Base-by-base conservation (phyloP, 30 jellyfish, hydroid and myxozoan species). In the Aurelia sp. region DNA sequence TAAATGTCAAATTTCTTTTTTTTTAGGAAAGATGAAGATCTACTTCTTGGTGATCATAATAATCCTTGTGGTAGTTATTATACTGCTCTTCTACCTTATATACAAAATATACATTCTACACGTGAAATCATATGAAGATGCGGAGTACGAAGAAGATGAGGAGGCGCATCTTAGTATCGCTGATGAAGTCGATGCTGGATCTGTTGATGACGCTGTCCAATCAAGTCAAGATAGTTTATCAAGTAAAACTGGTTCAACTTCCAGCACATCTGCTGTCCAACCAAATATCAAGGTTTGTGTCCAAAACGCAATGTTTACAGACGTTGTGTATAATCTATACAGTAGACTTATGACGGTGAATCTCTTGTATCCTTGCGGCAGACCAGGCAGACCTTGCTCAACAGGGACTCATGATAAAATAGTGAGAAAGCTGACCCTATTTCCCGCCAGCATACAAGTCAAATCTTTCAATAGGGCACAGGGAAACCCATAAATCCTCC, bases 21-120 rank as follows among this genome's bases (percentile, higher is more conserved):
- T 82, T 82, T 55, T 83, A 71, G 87, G 38, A 19, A 91, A 44
- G 59, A 92, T 92, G 98, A 92, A 92, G 69, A 55, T 76, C 40
- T 92, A 92, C 81, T 92, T 92, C 81, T 68, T 68, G 74, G 89
- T 94, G 60, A 88, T 94, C 38, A 94, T 94, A 65, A 51, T 87
- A 55, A 95, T 94, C 19, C 82, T 94, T 77, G 94, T 85, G 38
- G 90, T 94, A 19, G 97, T 94, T 62, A 89, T 94, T 16, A 38
- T 81, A 52, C 93, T 94, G 19, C 91, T 94, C 47, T 94, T 94
- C 85, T 89, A 74, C 82, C 80, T 94, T 52, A 72, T 94, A 17
- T 89, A 72, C 86, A 94, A 94, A 74, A 94, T 94, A 55, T 94
- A 94, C 87, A 84, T 72, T 2, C 91, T 94, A 30, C 99, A 94